phyloP scores from a whole-genome alignment of 2,113 vertebrate species.

The Pipra filicauda region DNA sequence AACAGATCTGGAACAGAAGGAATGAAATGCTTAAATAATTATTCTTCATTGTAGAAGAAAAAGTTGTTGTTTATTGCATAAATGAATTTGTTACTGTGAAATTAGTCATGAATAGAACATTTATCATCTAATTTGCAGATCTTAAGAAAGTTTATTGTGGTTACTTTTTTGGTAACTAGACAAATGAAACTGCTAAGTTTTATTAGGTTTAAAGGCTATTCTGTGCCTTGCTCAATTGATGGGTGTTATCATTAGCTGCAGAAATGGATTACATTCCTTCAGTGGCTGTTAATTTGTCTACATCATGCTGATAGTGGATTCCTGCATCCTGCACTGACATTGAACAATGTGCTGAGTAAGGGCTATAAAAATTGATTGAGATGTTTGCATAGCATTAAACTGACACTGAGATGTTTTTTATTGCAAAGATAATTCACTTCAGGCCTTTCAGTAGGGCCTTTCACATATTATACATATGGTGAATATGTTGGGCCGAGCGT shows the following conservation, averaged over 20 bases:
- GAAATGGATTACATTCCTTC: neutral
- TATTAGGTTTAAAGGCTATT: neutral
- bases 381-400: neutral
- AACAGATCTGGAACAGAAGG: neutral
- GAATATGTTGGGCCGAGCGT: neutral
- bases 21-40: neutral
- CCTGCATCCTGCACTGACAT: neutral
- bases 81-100: neutral
- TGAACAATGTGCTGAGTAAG: neutral
- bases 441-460: neutral
- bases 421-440: neutral
- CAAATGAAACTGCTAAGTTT: neutral
- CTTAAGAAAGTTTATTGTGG: neutral
- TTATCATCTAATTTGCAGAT: neutral
- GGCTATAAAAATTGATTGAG: neutral
- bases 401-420: neutral
- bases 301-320: neutral
- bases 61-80: neutral
- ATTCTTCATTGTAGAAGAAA: neutral
- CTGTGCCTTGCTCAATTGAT: neutral
- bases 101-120: neutral
- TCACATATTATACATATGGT: neutral
- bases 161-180: neutral
- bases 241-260: neutral
- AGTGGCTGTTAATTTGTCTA: neutral